Conservation (phyloP, 2,888 invertebrate species). For the Pandemis heparana region DNA sequence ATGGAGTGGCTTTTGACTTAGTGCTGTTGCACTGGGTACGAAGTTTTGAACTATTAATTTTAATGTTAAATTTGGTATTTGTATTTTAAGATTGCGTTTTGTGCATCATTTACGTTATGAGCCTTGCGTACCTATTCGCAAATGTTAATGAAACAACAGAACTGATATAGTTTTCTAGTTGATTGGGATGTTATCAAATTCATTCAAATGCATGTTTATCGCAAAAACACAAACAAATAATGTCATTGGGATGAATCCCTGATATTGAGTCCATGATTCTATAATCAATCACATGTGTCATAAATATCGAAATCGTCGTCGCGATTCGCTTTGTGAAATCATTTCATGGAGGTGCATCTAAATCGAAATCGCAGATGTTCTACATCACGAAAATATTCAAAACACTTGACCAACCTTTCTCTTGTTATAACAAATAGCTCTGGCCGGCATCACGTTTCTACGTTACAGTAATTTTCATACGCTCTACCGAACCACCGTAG, state of each 20-base stretch:
- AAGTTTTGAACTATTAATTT: neutral
- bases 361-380: neutral
- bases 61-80: no score
- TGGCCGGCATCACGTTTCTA: slow-evolving; percentile 34
- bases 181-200: neutral
- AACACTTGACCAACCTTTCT: slow-evolving; percentile 41
- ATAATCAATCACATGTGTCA: neutral
- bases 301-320: neutral
- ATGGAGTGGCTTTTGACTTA: slow-evolving; percentile 25
- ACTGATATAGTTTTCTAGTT: neutral
- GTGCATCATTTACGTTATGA: neutral
- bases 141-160: neutral
- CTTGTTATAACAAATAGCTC: slow-evolving; percentile 39
- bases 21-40: slow-evolving; percentile 13
- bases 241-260: neutral
- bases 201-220: neutral
- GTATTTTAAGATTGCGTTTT: no score
- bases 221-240: no score
- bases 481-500: slow-evolving; percentile 37
- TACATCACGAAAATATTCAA: slow-evolving; percentile 17
- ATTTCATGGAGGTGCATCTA: neutral
- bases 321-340: neutral
- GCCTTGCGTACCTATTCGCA: neutral
- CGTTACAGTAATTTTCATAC: slow-evolving; percentile 42
- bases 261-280: neutral